Conservation (phyloP, 2,888 invertebrate genomes). For the Agrenia bidenticulata region DNA sequence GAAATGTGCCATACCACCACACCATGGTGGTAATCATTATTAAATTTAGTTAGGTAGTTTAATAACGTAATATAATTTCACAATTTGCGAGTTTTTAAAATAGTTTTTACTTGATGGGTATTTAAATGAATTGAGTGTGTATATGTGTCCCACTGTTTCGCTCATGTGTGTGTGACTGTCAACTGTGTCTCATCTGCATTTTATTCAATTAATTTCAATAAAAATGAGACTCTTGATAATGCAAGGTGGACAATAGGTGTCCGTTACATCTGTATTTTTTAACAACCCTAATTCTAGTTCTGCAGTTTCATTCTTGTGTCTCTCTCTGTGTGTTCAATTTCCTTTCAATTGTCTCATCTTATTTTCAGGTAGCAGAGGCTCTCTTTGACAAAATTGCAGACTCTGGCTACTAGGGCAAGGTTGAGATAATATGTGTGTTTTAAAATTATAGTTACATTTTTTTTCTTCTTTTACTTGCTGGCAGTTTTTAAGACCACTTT, state of each 20-base stretch:
- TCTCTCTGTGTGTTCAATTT: conserved; percentile 1
- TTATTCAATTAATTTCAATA: conserved; percentile 23
- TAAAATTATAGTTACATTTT: no score
- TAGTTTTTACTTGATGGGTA: no score
- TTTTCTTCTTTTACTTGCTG: no score
- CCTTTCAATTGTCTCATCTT: conserved; percentile 18
- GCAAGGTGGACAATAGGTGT: conserved; percentile 15
- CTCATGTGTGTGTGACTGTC: conserved; percentile 3
- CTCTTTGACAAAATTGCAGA: background rate
- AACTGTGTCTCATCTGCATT: background rate
- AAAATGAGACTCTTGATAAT: conserved; percentile 7
- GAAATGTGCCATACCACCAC: no score
- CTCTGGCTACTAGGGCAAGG: conserved; percentile 6
- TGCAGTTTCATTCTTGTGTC: no score
- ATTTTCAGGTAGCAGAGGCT: background rate
- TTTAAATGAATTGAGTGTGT: no score
- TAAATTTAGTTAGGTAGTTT: no score
- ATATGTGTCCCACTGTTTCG: conserved; percentile 11
- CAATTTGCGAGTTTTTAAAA: no score
- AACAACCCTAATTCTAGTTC: conserved; percentile 15
- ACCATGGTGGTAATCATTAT: no score
- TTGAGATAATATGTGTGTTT: background rate
- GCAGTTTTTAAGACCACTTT: no score
- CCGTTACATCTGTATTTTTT: conserved; percentile 9
- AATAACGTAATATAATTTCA: no score